Evolutionary conservation across 2,888 invertebrate genomes (phyloP).

Genomic region (Deilephila elpenor): DNA sequence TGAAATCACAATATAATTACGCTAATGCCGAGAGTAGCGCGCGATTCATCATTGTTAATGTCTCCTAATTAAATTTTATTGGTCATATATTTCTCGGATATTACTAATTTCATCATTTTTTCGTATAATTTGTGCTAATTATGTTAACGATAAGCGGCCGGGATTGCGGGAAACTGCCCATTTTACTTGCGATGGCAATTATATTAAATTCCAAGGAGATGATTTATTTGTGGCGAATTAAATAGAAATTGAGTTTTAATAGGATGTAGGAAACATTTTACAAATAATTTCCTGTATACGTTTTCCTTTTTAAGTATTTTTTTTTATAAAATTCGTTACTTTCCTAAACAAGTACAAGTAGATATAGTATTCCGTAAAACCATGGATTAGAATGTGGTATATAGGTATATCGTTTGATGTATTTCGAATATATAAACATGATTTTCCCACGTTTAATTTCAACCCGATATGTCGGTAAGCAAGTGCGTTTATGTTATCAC

Average conservation of each 20-base stretch:
- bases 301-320: too few species aligned
- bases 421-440: too few species aligned
- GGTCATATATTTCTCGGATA: conserved; percentile 57
- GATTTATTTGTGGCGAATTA: not conserved
- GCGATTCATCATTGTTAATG: conserved; percentile 72
- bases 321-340: too few species aligned
- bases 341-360: too few species aligned
- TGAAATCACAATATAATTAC: conserved; percentile 77
- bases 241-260: not conserved
- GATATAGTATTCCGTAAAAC: too few species aligned
- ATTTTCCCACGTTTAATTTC: too few species aligned
- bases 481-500: too few species aligned
- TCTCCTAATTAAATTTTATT: conserved; percentile 74
- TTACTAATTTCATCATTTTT: conserved; percentile 49
- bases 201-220: not conserved
- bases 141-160: not conserved
- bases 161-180: not conserved
- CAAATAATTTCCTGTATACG: too few species aligned
- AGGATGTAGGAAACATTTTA: too few species aligned
- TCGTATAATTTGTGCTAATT: conserved; percentile 31
- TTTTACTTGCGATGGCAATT: not conserved
- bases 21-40: conserved; percentile 60
- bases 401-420: too few species aligned
- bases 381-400: too few species aligned
- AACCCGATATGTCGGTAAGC: too few species aligned